These are phyloP conservation scores for Porphyrio hochstetteri DNA, from an alignment of 2,113 vertebrate species.

Conservation along the genomic window DNA sequence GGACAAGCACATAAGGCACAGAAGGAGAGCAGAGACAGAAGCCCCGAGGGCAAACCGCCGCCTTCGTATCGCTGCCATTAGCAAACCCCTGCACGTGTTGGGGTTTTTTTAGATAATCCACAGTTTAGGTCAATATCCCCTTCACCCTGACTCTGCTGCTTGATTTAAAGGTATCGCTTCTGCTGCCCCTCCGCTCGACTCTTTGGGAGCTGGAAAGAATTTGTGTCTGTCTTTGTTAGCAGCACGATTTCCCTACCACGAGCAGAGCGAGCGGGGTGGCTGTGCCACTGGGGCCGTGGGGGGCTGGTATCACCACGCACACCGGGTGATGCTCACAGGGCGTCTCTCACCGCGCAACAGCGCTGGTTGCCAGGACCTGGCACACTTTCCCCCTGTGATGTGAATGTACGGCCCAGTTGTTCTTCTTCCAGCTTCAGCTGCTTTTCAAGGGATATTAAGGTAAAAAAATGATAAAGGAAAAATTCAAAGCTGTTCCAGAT, in stretches of 20 bases:
- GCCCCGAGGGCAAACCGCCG: not conserved
- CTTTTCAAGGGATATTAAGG: constrained; percentile 40
- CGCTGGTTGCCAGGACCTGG: not conserved
- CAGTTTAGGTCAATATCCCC: not conserved
- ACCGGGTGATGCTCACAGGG: accelerated
- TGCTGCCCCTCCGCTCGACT: not conserved
- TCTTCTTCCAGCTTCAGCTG: constrained; percentile 33
- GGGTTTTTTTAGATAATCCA: not conserved
- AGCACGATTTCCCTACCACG: not conserved
- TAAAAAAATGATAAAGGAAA: not conserved
- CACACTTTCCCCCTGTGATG: not conserved
- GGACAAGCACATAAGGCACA: not conserved
- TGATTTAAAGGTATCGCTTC: constrained; percentile 16
- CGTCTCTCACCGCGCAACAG: not conserved
- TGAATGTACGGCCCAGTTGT: not conserved
- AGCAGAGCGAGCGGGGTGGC: not conserved
- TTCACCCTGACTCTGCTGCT: not conserved
- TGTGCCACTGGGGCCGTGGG: not conserved
- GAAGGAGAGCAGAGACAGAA: not conserved
- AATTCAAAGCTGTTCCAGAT: constrained; percentile 52
- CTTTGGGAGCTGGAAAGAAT: not conserved
- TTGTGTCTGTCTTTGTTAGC: not conserved
- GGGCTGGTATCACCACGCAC: not conserved
- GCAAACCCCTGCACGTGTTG: accelerated
- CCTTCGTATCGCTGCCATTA: not conserved